Evolutionary conservation across 2,113 vertebrate species (phyloP), one percentile per base, ranked within the genome.

Genomic region (Callopanchax toddi): DNA sequence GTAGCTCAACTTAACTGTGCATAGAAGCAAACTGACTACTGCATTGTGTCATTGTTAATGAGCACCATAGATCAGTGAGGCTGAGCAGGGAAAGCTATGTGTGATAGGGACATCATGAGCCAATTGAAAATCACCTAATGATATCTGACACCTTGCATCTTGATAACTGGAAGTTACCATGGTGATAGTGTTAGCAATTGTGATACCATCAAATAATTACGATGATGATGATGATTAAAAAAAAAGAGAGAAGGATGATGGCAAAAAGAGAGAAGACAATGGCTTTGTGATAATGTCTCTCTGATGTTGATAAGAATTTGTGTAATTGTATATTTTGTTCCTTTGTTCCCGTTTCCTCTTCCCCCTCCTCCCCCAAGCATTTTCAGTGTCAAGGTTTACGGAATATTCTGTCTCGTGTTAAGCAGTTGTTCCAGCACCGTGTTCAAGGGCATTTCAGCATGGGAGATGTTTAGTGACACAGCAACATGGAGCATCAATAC

Each of bases 111-210:
- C 22, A 74, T 43, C 25, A 64, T 63, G 46, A 70, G 16, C 25
- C 43, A 44, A 43, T 17, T 68, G 7, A 68, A 39, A 25, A 46
- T 1, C 36, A 59, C 58, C 11, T 55, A 48, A 67, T 67, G 48
- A 65, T 58, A 46, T 69, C 56, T 68, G 60, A 71, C 67, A 72
- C 25, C 48, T n/a, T 20, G 46, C 43, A 50, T 68, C 64, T 69
- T 58, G 58, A 65, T 44, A 83, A 62, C 73, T 59, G 26, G 36
- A 25, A 55, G 80, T 81, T 81, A 62, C 78, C 44, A 81, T 83
- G 63, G 72, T 49, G 72, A 58, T 8, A 0, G 37, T 32, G 34
- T 39, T 52, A 54, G 48, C 48, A 49, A 39, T 0, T 52, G 44
- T 42, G 22, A 71, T 76, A 60, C 26, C 34, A 79, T 74, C 42